Conservation (phyloP, 2,797 vertebrate species). For the Emydoidea blandingii region DNA sequence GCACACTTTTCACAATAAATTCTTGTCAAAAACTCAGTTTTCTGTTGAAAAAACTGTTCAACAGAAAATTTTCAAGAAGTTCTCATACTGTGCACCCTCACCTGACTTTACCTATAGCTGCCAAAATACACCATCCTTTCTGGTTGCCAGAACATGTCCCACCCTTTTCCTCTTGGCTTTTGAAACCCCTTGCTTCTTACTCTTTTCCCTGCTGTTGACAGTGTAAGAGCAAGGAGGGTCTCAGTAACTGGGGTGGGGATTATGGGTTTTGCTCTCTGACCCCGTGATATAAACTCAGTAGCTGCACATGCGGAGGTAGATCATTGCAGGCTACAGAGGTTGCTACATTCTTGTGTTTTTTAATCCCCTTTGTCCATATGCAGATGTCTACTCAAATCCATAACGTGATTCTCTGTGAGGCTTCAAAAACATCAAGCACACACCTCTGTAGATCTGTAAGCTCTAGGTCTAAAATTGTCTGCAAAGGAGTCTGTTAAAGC, state of each 20-base stretch:
- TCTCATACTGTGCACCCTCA: background rate
- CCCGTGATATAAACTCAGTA: background rate
- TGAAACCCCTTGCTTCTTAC: background rate
- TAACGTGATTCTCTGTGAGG: background rate
- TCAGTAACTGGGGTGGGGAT: background rate
- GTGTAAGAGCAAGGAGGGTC: background rate
- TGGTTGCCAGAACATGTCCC: background rate
- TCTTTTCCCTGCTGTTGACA: background rate
- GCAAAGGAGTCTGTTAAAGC: slow-evolving; percentile 30
- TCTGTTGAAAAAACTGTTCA: background rate
- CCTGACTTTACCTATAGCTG: background rate
- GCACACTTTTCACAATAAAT: background rate
- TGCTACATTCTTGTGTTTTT: background rate
- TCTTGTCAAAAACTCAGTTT: slow-evolving; percentile 17
- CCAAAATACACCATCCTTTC: background rate
- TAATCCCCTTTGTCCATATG: background rate
- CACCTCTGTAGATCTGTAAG: background rate
- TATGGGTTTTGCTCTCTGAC: background rate
- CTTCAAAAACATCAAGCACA: background rate
- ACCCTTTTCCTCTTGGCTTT: background rate
- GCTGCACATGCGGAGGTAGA: background rate
- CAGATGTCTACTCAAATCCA: background rate
- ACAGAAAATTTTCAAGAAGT: background rate
- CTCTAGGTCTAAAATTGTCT: background rate
- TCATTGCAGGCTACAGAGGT: background rate